Evolutionary conservation across 1,140 invertebrate species (phyloP).

Genomic region (Drosophila arizonae): DNA sequence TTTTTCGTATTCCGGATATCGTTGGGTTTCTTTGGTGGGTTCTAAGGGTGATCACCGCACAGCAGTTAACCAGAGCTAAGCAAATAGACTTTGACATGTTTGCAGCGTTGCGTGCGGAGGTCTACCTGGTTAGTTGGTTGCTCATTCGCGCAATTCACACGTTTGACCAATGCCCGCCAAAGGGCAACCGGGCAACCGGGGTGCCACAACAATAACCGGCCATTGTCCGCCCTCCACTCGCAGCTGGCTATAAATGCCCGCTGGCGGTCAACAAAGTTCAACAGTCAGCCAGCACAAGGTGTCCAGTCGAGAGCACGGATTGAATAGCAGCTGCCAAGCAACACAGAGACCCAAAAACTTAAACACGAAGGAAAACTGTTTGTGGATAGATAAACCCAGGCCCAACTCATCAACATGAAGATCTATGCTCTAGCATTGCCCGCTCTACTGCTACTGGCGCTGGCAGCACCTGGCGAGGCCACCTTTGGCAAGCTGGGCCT

Average conservation of each 20-base stretch:
- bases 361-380: neutral
- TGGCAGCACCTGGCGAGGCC: slow-evolving; percentile 34
- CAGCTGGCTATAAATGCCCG: slow-evolving; percentile 51
- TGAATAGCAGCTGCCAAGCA: neutral
- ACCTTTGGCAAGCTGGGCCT: slow-evolving; percentile 1
- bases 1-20: slow-evolving; percentile 1
- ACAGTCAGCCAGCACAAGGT: slow-evolving; percentile 48
- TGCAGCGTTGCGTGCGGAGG: slow-evolving; percentile 27
- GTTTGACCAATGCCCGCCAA: slow-evolving; percentile 14
- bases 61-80: slow-evolving; percentile 18
- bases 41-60: slow-evolving; percentile 41
- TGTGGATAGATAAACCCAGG: slow-evolving; percentile 22
- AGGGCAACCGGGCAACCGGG: neutral
- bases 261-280: slow-evolving; percentile 59
- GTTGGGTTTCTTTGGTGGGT: slow-evolving; percentile 16
- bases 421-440: slow-evolving; percentile 34
- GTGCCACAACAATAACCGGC: slow-evolving; percentile 48
- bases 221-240: slow-evolving; percentile 41
- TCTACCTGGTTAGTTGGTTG: slow-evolving; percentile 16
- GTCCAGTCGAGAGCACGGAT: slow-evolving; percentile 6
- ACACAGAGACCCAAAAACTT: neutral
- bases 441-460: slow-evolving; percentile 24
- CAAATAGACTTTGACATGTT: slow-evolving; percentile 69
- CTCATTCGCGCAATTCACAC: slow-evolving; percentile 68
- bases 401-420: slow-evolving; percentile 47